Base-by-base conservation (phyloP, 23 tunicate genomes). In the Corella eumyota region DNA sequence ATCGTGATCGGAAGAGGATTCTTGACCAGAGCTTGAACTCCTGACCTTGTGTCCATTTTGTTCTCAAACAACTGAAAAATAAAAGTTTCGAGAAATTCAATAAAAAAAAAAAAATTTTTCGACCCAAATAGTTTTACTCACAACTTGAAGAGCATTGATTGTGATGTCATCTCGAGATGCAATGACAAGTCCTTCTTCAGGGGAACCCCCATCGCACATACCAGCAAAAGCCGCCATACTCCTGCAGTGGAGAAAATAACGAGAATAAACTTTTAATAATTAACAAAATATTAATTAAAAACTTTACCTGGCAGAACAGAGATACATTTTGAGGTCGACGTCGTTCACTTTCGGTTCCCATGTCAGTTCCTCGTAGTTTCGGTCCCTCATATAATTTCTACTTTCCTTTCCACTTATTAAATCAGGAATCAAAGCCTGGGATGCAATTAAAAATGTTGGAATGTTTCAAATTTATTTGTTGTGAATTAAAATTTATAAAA, bases 141-240 rank as follows among this genome's bases (percentile, higher is more conserved):
- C 95, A 40, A 85, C 75, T 40, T 80, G 74, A n/a, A 85, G 34
- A 5, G 95, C 85, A 54, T 85, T 64, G 38, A 85, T 85, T n/a
- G 85, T 77, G 22, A 85, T 85, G 15, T 77, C 95, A 50, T 85
- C 95, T 50, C 95, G 65, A 2, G 75, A 71, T 17, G 85, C 85
- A 6, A 77, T 74, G 17, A 69, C 66, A 59, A 79, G 77, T 0
- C 95, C 95, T 60, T 77, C 85, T 59, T 82, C 93, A 55, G 98
- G 60, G 0, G 92, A 71, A 35, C 83, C 93, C 21, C 93, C 98
- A 50, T 92, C 98, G 61, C 93, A 83, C 69, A 92, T 81, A 2
- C 98, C 97, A 55, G 78, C 81, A 63, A 73, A 88, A 6, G 73
- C 90, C 38, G 82, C 97, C 62, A 79, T 72, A 45, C 82, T 79